Percentiles rank a stretch among this genome's conserved stretches.
Evolutionary conservation across 2,113 vertebrate genomes (phyloP).

Genomic region (Holacanthus passer): DNA sequence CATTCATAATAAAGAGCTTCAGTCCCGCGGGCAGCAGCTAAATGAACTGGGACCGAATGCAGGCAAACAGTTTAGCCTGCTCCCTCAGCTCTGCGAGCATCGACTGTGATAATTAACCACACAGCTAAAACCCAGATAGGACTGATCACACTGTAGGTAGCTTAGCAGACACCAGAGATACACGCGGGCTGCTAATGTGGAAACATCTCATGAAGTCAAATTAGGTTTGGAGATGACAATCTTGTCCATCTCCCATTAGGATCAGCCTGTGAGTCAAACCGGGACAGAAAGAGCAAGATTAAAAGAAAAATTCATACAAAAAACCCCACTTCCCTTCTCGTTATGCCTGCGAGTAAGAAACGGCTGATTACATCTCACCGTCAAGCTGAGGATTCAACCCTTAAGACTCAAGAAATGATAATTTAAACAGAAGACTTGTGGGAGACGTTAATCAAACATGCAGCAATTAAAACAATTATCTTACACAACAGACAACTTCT

Average conservation of each 20-base stretch:
- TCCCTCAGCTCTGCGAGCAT: constrained; percentile 64
- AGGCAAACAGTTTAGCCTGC: constrained; percentile 76
- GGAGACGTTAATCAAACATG: constrained; percentile 59
- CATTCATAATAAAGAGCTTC: constrained; percentile 75
- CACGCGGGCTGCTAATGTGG: not conserved
- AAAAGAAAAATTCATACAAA: not conserved
- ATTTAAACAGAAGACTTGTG: constrained; percentile 25
- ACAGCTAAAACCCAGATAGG: constrained; percentile 41
- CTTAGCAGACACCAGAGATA: constrained; percentile 1
- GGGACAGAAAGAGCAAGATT: not conserved
- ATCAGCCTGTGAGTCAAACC: constrained; percentile 1
- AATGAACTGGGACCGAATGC: constrained; percentile 75
- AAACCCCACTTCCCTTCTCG: not conserved
- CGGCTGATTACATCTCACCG: constrained; percentile 34
- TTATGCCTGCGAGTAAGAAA: constrained; percentile 24
- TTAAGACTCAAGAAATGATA: constrained; percentile 28
- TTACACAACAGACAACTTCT: constrained; percentile 53
- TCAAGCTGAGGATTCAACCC: constrained; percentile 20
- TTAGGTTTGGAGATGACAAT: constrained; percentile 12
- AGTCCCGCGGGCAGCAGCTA: constrained; percentile 67
- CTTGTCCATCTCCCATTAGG: not conserved
- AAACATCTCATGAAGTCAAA: constrained; percentile 17
- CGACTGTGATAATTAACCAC: constrained; percentile 63
- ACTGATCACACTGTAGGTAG: constrained; percentile 20
- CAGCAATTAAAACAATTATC: constrained; percentile 56